Base-by-base conservation (phyloP, 2,888 invertebrate genomes). In the Drosophila setosimentum region DNA sequence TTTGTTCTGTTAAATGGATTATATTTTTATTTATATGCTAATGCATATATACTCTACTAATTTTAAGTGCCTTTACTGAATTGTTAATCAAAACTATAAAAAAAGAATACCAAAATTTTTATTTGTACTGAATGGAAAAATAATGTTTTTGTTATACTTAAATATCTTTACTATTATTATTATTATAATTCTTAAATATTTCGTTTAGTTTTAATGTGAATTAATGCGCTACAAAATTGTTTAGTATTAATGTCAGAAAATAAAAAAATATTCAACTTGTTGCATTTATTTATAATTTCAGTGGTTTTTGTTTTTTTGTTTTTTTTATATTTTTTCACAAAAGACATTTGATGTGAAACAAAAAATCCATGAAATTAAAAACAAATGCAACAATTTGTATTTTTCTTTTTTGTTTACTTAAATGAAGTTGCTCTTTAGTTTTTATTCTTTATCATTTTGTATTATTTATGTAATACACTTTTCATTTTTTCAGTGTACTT, bases 1-100 rank as follows among this genome's bases (percentile, higher is more conserved):
- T 81, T 75, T 75, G 82, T 89, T 90, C 75, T 90, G 90, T 85
- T 85, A 73, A 83, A 87, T 90, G 87, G 89, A 87, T 83, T 84
- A 30, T 50, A 37, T 30, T 55, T 79, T 76, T 75, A 67, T 75
- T 76, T 69, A 79, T 80, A 80, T 70, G 73, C 74, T 40, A 51
- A 76, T 76, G 64, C 72, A 53, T 72, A 80, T 76, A 67, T 70
- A 65, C 54, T 78, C 68, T 45, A 18, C 66, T 45, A 35, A n/a
- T 16, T 64, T 62, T 66, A 80, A 80, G 63, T 77, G 49, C 71
- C 42, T 59, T 54, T 57, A 68, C 37, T 80, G 80, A 78, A 76
- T 76, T 80, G 80, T 80, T 76, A 68, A 74, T 73, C 49, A 54
- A 32, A 21, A 57, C 40, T 16, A 48, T 53, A 70, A 40, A 37